Evolutionary conservation across 2,888 invertebrate genomes (phyloP).

Genomic region (Sphecodes monilicornis): DNA sequence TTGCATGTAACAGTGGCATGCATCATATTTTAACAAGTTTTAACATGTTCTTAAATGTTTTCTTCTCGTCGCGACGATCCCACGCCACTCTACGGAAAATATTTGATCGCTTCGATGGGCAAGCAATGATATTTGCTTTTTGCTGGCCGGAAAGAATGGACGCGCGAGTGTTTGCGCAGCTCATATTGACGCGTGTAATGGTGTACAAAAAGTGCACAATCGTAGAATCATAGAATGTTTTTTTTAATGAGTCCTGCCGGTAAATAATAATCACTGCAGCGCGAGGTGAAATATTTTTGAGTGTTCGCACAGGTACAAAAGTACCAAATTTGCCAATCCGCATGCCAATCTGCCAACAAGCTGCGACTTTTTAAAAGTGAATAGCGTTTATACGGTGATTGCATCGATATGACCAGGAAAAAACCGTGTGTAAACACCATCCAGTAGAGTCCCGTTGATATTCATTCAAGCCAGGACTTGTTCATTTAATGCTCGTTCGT

Average conservation of each 20-base stretch:
- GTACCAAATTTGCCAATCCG: background rate
- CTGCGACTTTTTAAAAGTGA: background rate
- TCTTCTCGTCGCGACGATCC: background rate
- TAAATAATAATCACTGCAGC: background rate
- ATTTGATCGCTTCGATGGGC: background rate
- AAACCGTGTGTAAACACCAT: background rate
- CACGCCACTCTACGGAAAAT: background rate
- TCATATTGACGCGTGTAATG: background rate
- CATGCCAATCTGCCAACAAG: background rate
- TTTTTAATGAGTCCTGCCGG: background rate
- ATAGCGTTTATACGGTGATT: conserved; percentile 10
- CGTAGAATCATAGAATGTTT: background rate
- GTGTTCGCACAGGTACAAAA: background rate
- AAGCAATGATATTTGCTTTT: background rate
- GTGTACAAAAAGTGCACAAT: background rate
- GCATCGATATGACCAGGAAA: background rate
- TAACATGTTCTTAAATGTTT: background rate
- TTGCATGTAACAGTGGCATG: conserved; percentile 3
- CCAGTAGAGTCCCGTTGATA: conserved; percentile 1
- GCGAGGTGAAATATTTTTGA: background rate
- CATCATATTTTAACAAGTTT: conserved; percentile 6
- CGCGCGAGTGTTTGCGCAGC: background rate
- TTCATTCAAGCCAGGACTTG: conserved; percentile 9
- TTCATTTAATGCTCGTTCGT: background rate
- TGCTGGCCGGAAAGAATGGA: background rate